Base-by-base conservation (phyloP, 2,888 invertebrate species). In the Agelastica alni region DNA sequence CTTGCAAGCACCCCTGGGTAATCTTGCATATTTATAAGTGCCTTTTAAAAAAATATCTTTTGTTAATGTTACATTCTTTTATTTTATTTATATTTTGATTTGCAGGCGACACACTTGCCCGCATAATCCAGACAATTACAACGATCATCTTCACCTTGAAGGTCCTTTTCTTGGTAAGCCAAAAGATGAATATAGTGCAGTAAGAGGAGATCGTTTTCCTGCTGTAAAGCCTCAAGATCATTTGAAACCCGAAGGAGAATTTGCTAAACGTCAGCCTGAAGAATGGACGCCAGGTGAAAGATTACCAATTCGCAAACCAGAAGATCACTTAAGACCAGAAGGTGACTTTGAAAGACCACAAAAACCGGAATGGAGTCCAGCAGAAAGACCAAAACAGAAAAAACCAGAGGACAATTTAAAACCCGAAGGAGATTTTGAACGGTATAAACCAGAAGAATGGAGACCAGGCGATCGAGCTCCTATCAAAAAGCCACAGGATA, bases 21-120 rank as follows among this genome's bases (percentile, higher is more conserved):
- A n/a, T n/a, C n/a, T n/a, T n/a, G n/a, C n/a, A n/a, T n/a, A n/a
- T n/a, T n/a, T n/a, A n/a, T n/a, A n/a, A n/a, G n/a, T n/a, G 12
- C n/a, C 9, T 12, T n/a, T 30, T 30, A 12, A 30, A 30, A 1
- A 12, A 9, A 9, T 5, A 3, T 30, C 12, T 30, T 4, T 30
- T 30, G n/a, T 5, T 16, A 7, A 9, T 9, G n/a, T 10, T 6
- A 18, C 16, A 37, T 12, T 37, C 5, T 14, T 7, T 9, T 34
- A 17, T n/a, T n/a, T n/a, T 7, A 22, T 26, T 26, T 2, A 2
- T 26, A 7, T 26, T 26, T 3, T 22, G 5, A 7, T 26, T 82
- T 81, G 1, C 77, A 93, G 93, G 75, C 89, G 89, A 65, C 93
- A 93, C 79, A 86, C 88, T 70, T 93, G 93, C 78, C 85, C 89